Evolutionary conservation across 1,140 invertebrate genomes (phyloP).

Genomic region (Ooceraea biroi): DNA sequence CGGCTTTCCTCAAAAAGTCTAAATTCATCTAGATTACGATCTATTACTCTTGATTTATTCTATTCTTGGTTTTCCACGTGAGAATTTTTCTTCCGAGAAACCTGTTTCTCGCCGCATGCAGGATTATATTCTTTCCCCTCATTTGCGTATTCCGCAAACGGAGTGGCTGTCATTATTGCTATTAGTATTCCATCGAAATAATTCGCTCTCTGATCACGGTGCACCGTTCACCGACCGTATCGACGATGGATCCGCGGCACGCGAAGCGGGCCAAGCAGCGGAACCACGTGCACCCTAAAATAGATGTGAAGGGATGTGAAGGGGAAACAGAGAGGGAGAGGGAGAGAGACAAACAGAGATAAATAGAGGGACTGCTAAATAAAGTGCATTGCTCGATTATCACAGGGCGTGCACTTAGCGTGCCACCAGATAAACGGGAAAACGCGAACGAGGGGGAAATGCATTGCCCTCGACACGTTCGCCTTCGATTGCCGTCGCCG

Average conservation of each 20-base stretch:
- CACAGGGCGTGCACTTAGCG: neutral
- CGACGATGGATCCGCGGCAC: slow-evolving; percentile 37
- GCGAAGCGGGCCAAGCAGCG: neutral
- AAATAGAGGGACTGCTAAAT: slow-evolving; percentile 18
- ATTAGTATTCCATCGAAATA: slow-evolving; percentile 39
- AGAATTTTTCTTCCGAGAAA: neutral
- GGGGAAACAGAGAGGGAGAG: no score
- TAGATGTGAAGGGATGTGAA: slow-evolving; percentile 7
- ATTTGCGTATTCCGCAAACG: neutral
- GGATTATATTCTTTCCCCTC: neutral
- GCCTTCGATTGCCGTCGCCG: neutral
- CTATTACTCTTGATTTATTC: neutral
- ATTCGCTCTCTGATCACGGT: slow-evolving; percentile 14
- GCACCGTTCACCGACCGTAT: slow-evolving; percentile 27
- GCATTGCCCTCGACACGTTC: neutral
- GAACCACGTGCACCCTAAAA: slow-evolving; percentile 51
- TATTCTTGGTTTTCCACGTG: neutral
- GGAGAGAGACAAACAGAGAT: no score
- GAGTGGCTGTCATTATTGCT: neutral
- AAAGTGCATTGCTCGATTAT: slow-evolving; percentile 47
- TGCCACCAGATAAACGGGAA: neutral
- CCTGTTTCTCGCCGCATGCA: neutral
- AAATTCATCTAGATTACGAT: neutral
- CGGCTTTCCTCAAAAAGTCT: neutral
- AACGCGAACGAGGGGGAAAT: neutral